Evolutionary conservation across 2,888 invertebrate species (phyloP).

Genomic region (Gnatocerus cornutus): DNA sequence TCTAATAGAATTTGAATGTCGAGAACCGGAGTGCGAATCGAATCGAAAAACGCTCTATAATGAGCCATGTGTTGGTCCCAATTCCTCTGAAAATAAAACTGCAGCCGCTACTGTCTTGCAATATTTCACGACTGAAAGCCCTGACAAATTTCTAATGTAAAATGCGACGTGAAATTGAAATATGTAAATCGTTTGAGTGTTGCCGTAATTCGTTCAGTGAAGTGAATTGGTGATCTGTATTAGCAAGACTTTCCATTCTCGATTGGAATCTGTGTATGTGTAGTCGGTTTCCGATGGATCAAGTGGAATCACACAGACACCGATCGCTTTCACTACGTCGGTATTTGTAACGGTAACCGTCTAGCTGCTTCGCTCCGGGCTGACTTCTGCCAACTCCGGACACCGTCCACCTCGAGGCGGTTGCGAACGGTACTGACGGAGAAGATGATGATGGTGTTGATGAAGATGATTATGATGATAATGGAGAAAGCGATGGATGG

Average conservation of each 20-base stretch:
- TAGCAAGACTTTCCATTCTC: slow-evolving; percentile 61
- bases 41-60: not conserved
- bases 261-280: slow-evolving; percentile 52
- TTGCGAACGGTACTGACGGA: slow-evolving; percentile 21
- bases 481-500: not conserved
- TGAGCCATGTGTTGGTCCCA: no score
- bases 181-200: slow-evolving; percentile 44
- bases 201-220: slow-evolving; percentile 41
- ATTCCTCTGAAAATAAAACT: no score
- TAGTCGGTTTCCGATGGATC: slow-evolving; percentile 41
- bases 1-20: not conserved
- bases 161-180: slow-evolving; percentile 47
- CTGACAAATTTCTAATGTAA: slow-evolving; percentile 45
- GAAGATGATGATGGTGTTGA: slow-evolving; percentile 11
- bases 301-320: slow-evolving; percentile 44
- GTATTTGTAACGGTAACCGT: slow-evolving; percentile 45
- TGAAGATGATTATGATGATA: not conserved
- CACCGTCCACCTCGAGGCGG: slow-evolving; percentile 30
- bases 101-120: no score
- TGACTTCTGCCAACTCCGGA: slow-evolving; percentile 30
- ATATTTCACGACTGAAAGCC: not conserved
- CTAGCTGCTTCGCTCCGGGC: slow-evolving; percentile 38
- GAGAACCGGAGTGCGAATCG: not conserved
- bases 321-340: slow-evolving; percentile 52
- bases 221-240: slow-evolving; percentile 55